phyloP scores from a whole-genome alignment of 2,113 vertebrate genomes.

The Pteronura brasiliensis region DNA sequence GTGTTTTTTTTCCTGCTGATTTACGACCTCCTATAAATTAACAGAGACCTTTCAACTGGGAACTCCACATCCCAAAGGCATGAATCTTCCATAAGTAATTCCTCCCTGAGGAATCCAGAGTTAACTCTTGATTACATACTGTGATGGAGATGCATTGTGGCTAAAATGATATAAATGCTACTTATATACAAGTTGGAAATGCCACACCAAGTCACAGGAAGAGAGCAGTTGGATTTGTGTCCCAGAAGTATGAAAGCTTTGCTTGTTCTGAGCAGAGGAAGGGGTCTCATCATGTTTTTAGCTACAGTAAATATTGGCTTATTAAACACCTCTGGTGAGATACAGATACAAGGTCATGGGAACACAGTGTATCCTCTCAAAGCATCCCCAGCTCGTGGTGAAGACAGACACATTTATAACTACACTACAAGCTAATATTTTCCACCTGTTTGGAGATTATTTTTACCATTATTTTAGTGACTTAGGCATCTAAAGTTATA shows the following conservation, averaged over 20 bases:
- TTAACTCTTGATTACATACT: constrained; percentile 53
- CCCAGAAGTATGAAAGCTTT: not conserved
- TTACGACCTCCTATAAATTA: constrained; percentile 71
- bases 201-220: not conserved
- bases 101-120: constrained; percentile 26
- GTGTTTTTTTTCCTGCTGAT: constrained; percentile 72
- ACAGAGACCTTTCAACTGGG: constrained; percentile 58
- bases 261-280: not conserved
- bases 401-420: not conserved
- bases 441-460: constrained; percentile 11
- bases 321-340: not conserved
- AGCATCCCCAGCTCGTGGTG: not conserved
- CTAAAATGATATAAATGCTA: constrained; percentile 13
- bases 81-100: constrained; percentile 67
- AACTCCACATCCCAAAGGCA: constrained; percentile 60
- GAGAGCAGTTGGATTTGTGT: not conserved
- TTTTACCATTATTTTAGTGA: constrained; percentile 46
- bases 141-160: not conserved
- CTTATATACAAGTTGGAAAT: not conserved
- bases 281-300: not conserved
- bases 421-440: not conserved
- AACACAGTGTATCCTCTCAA: not conserved
- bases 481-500: not conserved
- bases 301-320: not conserved
- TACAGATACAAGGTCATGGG: not conserved